Conservation (phyloP, 1,140 invertebrate genomes). For the Nasonia giraulti region DNA sequence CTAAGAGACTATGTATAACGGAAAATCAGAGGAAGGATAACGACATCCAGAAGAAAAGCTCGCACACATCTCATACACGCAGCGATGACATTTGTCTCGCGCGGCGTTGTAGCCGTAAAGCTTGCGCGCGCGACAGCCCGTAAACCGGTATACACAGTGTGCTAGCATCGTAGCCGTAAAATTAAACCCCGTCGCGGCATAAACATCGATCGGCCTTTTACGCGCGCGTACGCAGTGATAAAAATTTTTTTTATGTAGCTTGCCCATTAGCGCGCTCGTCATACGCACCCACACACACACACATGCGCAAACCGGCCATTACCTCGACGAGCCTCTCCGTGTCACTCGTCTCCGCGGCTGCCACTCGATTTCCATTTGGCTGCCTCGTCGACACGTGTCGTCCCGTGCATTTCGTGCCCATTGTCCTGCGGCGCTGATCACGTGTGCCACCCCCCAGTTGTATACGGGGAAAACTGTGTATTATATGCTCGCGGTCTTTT, state of each 20-base stretch:
- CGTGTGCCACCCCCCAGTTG: conserved; percentile 57
- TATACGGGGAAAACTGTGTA: background rate
- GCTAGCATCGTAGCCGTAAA: background rate
- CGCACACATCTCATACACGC: background rate
- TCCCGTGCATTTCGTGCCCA: conserved; percentile 63
- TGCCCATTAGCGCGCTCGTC: background rate
- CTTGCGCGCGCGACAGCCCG: too few relatives aligned
- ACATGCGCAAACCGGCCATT: background rate
- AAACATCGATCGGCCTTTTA: conserved; percentile 11
- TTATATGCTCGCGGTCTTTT: background rate
- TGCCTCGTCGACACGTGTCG: conserved; percentile 60
- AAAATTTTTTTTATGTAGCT: background rate
- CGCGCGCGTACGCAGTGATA: background rate
- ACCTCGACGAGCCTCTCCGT: background rate
- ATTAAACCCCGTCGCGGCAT: background rate
- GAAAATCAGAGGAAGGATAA: too few relatives aligned
- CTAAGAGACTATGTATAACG: too few relatives aligned
- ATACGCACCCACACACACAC: background rate
- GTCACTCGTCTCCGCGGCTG: background rate
- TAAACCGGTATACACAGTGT: background rate
- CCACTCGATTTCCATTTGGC: conserved; percentile 45
- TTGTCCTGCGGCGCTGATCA: conserved; percentile 60
- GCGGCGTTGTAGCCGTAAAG: background rate
- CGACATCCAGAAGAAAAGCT: too few relatives aligned
- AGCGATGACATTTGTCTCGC: background rate